A percentile compares a stretch with the other conserved stretches of the same genome.
Evolutionary conservation across 2,888 invertebrate genomes (phyloP).

Genomic region (Synergus japonicus): DNA sequence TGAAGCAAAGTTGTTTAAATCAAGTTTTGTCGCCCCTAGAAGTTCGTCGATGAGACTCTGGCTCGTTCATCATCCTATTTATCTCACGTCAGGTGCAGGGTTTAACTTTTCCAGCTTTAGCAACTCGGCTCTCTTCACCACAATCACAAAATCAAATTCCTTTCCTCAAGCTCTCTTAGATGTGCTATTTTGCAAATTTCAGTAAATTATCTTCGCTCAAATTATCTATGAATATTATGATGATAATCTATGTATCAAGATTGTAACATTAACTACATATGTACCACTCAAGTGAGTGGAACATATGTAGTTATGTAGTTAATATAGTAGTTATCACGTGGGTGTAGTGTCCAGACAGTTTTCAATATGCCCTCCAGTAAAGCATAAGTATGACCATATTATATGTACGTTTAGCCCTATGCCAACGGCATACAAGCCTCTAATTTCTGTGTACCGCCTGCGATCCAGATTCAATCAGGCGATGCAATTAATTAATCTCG

Average conservation of each 20-base stretch:
- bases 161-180: not conserved
- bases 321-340: not conserved
- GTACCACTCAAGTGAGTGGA: too few relatives aligned
- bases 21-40: not conserved
- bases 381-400: not conserved
- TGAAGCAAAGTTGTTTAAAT: not conserved
- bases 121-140: not conserved
- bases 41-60: constrained; percentile 41
- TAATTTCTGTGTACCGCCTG: not conserved
- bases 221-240: too few relatives aligned
- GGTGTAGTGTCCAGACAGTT: not conserved
- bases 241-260: too few relatives aligned
- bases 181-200: not conserved
- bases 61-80: constrained; percentile 57
- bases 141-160: not conserved
- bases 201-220: too few relatives aligned
- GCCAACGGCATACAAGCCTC: not conserved
- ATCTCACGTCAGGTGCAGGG: constrained; percentile 49
- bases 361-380: not conserved
- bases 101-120: constrained; percentile 32
- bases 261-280: too few relatives aligned
- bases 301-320: not conserved
- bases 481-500: constrained; percentile 51
- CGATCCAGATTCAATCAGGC: constrained; percentile 22
- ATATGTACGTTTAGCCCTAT: not conserved